Conservation (phyloP, 2,797 vertebrate species). For the Cottoperca gobio region DNA sequence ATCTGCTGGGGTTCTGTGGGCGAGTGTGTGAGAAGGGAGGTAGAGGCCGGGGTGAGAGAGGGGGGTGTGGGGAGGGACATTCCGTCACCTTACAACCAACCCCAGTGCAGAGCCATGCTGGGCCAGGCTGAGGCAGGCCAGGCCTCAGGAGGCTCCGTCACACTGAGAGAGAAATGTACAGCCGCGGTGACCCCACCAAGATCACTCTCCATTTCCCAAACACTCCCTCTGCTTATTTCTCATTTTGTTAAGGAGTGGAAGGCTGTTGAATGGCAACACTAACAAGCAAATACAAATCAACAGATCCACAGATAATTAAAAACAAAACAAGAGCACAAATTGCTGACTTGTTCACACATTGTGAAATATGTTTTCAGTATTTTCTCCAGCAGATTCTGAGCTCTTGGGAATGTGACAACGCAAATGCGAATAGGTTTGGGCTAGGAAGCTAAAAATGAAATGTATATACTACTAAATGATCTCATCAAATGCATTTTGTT, state of each 20-base stretch:
- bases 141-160: conserved; percentile 41
- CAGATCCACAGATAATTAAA: background rate
- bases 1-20: conserved; percentile 71
- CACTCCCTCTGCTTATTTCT: conserved; percentile 55
- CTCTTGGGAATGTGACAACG: background rate
- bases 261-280: conserved; percentile 2
- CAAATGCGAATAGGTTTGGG: background rate
- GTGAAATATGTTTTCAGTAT: background rate
- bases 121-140: conserved; percentile 33
- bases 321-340: background rate
- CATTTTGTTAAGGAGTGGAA: conserved; percentile 39
- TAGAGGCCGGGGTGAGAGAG: conserved; percentile 2
- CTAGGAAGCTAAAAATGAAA: background rate
- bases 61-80: conserved; percentile 35
- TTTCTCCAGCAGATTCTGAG: background rate
- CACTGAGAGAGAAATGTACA: conserved; percentile 46
- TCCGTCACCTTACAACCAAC: conserved; percentile 68
- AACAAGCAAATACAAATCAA: background rate
- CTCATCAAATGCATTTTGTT: too few relatives aligned
- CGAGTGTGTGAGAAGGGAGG: conserved; percentile 28
- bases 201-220: conserved; percentile 52
- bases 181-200: conserved; percentile 41
- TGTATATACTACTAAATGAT: background rate
- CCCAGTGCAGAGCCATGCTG: conserved; percentile 22
- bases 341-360: background rate